Conservation (phyloP, 1,140 invertebrate genomes). For the Laodelphax striatellus region DNA sequence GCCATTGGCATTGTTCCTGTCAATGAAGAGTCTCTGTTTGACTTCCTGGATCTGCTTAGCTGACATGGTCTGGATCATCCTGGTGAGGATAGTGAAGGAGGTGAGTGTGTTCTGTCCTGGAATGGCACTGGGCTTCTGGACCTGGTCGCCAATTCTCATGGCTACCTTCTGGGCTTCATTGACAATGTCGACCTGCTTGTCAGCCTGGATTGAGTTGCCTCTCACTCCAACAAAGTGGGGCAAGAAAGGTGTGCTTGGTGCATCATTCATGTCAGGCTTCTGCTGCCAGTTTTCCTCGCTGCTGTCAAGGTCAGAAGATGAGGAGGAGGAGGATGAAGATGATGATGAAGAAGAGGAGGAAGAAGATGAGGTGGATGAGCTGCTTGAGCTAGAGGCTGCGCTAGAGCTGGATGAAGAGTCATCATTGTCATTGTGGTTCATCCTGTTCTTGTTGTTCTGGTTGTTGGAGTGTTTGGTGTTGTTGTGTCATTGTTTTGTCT, state of each 20-base stretch:
- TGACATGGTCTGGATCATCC: constrained; percentile 44
- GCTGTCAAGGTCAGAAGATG: constrained; percentile 18
- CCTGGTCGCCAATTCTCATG: constrained; percentile 39
- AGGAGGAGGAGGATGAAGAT: constrained; percentile 1
- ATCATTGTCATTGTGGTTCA: constrained; percentile 11
- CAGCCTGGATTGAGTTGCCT: constrained; percentile 33
- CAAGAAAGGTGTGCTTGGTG: constrained; percentile 34
- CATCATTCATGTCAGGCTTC: constrained; percentile 34
- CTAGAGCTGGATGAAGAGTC: constrained; percentile 8
- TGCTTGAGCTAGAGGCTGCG: constrained; percentile 10
- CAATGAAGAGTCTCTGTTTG: constrained; percentile 7
- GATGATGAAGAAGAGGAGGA: constrained; percentile 18
- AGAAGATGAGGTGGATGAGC: constrained; percentile 18
- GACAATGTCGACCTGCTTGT: constrained; percentile 27
- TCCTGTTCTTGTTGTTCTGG: constrained; percentile 20
- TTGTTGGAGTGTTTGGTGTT: neutral
- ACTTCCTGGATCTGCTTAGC: constrained; percentile 38
- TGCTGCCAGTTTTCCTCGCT: constrained; percentile 28
- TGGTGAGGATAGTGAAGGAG: constrained; percentile 46
- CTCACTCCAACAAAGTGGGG: constrained; percentile 39
- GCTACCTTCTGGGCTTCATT: constrained; percentile 36
- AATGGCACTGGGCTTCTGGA: constrained; percentile 43
- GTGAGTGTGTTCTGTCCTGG: constrained; percentile 40
- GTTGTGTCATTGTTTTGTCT: neutral
- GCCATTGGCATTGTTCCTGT: too few relatives aligned